phyloP scores from a whole-genome alignment of 2,797 vertebrate species.

The Synaphobranchus kaupii region DNA sequence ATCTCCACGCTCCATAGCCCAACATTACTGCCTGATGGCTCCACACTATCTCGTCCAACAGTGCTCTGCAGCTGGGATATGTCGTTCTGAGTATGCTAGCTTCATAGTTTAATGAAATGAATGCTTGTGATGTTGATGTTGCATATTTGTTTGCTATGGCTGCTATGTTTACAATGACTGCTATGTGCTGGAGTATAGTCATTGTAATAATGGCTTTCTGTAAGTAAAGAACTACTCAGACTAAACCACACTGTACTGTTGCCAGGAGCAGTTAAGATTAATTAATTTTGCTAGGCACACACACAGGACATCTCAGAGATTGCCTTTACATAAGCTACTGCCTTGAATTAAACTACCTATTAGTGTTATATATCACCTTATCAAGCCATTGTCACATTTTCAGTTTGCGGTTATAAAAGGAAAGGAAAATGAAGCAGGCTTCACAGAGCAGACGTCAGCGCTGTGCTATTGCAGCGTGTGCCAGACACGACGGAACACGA shows the following conservation, averaged over 20 bases:
- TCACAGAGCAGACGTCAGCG: background rate
- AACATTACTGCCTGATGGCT: background rate
- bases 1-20: background rate
- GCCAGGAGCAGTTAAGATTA: background rate
- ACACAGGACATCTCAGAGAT: background rate
- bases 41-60: background rate
- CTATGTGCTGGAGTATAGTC: background rate
- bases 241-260: background rate
- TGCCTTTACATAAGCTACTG: background rate
- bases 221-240: background rate
- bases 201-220: background rate
- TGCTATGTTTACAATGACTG: background rate
- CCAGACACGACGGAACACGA: background rate
- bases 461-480: background rate
- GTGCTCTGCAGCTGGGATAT: background rate
- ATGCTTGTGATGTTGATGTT: background rate
- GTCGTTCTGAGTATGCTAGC: background rate
- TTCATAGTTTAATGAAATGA: background rate
- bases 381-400: background rate
- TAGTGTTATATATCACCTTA: background rate
- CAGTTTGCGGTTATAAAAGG: background rate
- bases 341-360: background rate
- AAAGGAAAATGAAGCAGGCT: background rate
- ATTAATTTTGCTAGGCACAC: background rate
- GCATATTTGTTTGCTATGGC: background rate